These are phyloP conservation scores for Bombus vancouverensis DNA, from an alignment of 1,140 invertebrate genomes.

Conservation along the genomic window DNA sequence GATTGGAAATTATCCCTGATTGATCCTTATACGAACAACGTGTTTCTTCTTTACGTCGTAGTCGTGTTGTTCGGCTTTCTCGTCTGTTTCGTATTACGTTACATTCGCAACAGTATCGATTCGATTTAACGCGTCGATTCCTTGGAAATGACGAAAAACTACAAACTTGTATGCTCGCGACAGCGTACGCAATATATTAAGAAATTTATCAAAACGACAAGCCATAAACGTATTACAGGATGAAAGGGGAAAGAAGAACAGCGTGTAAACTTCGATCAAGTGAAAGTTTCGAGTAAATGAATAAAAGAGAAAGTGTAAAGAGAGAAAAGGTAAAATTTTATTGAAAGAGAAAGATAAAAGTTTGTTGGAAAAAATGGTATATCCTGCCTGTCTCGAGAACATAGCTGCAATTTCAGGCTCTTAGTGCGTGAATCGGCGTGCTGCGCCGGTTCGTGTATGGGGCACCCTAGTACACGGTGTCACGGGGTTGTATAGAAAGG, in stretches of 20 bases:
- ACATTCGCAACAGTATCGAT: too few relatives aligned
- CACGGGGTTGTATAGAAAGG: conserved; percentile 78
- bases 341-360: conserved; percentile 32
- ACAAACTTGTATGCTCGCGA: too few relatives aligned
- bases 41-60: too few relatives aligned
- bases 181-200: too few relatives aligned
- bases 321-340: not conserved
- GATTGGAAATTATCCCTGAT: too few relatives aligned
- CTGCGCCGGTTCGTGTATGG: conserved; percentile 66
- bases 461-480: conserved; percentile 77
- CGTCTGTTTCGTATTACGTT: too few relatives aligned
- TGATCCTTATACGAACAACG: too few relatives aligned
- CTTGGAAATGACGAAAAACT: too few relatives aligned
- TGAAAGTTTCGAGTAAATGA: not conserved
- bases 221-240: not conserved
- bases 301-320: not conserved
- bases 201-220: too few relatives aligned
- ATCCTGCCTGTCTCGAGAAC: conserved; percentile 74
- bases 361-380: conserved; percentile 73
- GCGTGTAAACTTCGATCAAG: not conserved
- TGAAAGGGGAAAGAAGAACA: not conserved
- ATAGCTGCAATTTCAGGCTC: conserved; percentile 64
- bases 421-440: conserved; percentile 24
- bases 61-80: too few relatives aligned
- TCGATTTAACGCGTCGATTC: too few relatives aligned